Conservation (phyloP, 2,888 invertebrate species). For the Habroteleia sp. region DNA sequence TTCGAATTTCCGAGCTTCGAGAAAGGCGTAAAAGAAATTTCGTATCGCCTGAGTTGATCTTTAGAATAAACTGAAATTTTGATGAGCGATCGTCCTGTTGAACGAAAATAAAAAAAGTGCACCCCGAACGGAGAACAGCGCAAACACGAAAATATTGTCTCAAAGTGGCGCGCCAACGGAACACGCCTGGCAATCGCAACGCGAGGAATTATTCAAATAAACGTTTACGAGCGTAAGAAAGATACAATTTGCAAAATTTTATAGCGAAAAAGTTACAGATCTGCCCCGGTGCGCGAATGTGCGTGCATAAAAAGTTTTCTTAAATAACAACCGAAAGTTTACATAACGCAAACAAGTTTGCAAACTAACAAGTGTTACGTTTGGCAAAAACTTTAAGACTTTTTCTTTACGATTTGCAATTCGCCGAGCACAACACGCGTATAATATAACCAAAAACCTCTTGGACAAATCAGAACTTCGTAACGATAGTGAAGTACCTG, state of each 20-base stretch:
- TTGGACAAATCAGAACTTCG: too few relatives aligned
- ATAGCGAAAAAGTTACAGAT: conserved; percentile 17
- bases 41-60: background rate
- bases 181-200: conserved; percentile 9
- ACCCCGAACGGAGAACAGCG: background rate
- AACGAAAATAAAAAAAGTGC: background rate
- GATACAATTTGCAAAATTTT: conserved; percentile 42
- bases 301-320: conserved; percentile 26
- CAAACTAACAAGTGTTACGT: conserved; percentile 38
- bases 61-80: conserved; percentile 8
- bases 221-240: conserved; percentile 31
- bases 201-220: conserved; percentile 39
- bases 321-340: conserved; percentile 45
- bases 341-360: conserved; percentile 39
- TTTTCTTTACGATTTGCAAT: conserved; percentile 6
- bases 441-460: background rate
- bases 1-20: background rate
- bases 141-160: conserved; percentile 19
- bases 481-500: too few relatives aligned
- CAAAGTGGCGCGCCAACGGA: conserved; percentile 5
- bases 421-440: background rate
- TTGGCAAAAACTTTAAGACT: conserved; percentile 33
- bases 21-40: background rate
- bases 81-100: conserved; percentile 8
- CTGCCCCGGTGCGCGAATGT: conserved; percentile 7